These are phyloP conservation scores for Rhincodon typus DNA, from an alignment of 2,797 vertebrate species.

Conservation along the genomic window DNA sequence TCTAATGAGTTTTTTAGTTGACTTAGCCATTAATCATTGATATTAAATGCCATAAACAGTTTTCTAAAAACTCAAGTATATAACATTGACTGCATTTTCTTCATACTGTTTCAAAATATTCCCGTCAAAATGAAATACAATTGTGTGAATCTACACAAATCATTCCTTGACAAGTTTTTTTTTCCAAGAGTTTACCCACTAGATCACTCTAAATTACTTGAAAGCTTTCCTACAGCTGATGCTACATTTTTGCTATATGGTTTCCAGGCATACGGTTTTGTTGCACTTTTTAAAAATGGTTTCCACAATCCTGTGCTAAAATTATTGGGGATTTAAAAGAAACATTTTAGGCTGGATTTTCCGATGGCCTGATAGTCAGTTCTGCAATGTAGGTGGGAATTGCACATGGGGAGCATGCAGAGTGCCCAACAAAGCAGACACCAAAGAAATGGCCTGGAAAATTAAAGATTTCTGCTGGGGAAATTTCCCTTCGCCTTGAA, in stretches of 20 bases:
- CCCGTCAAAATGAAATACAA: neutral
- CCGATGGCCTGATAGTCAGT: no score
- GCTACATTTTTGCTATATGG: neutral
- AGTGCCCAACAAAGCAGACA: no score
- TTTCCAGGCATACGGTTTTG: neutral
- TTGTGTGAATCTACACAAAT: neutral
- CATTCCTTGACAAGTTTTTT: neutral
- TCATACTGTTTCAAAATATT: neutral
- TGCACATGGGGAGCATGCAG: no score
- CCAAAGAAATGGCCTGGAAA: no score
- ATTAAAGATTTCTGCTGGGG: no score
- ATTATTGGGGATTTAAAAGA: neutral
- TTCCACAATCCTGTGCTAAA: neutral
- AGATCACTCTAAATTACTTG: neutral
- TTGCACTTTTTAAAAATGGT: neutral
- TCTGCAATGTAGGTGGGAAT: no score
- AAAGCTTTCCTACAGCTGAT: neutral
- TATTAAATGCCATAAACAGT: neutral
- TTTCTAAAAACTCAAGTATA: neutral
- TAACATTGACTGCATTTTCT: neutral
- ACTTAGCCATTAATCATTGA: neutral
- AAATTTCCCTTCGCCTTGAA: no score
- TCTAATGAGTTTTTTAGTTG: neutral
- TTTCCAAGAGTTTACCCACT: neutral
- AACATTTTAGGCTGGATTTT: no score